A percentile compares a stretch with the other conserved stretches of the same genome.
Conservation (phyloP, 2,113 vertebrate species). For the Zeus faber region DNA sequence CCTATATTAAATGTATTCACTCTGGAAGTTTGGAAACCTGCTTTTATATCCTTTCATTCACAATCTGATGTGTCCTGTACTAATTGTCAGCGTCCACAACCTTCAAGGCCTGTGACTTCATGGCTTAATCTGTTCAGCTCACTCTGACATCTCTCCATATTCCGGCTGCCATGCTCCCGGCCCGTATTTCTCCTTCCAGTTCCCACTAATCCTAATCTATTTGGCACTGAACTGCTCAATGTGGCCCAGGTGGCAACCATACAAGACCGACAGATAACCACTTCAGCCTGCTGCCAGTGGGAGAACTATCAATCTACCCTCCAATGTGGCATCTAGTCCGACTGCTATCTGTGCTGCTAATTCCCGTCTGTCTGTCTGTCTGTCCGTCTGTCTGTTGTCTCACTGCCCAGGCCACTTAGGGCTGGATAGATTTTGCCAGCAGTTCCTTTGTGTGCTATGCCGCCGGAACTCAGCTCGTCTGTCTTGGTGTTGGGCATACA, state of each 20-base stretch:
- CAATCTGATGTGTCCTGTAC: conserved; percentile 17
- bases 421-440: not conserved
- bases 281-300: conserved; percentile 32
- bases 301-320: conserved; percentile 28
- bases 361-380: not conserved
- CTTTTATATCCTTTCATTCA: too few species aligned
- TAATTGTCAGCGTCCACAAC: too few species aligned
- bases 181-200: conserved; percentile 19
- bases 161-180: conserved; percentile 36
- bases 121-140: conserved; percentile 62
- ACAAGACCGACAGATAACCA: conserved; percentile 44
- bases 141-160: conserved; percentile 35
- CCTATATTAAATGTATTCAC: too few species aligned
- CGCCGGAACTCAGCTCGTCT: too few species aligned
- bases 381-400: not conserved
- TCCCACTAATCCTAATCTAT: conserved; percentile 68
- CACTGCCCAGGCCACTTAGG: not conserved
- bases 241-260: conserved; percentile 53
- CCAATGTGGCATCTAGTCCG: too few species aligned
- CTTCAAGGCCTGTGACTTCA: conserved; percentile 40
- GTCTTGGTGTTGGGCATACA: too few species aligned
- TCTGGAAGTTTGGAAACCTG: too few species aligned
- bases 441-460: too few species aligned
- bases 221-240: conserved; percentile 53
- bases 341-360: not conserved